Conservation (phyloP, 2,113 vertebrate genomes). For the Brachypteracias leptosomus region DNA sequence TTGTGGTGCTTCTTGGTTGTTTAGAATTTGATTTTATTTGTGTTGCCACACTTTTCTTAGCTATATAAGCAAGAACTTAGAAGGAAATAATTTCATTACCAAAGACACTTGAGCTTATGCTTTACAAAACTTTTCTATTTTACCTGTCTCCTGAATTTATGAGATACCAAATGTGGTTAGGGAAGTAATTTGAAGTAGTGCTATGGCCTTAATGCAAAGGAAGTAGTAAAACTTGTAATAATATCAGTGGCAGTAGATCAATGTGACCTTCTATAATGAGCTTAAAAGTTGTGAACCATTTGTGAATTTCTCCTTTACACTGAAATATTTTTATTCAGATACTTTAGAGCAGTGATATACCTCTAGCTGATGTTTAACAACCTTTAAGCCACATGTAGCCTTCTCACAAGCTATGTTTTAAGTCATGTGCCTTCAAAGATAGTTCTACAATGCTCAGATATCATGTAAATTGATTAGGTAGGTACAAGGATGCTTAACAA, state of each 20-base stretch:
- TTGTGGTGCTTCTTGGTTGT: neutral
- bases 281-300: neutral
- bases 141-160: constrained; percentile 55
- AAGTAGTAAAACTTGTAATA: constrained; percentile 47
- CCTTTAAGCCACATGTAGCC: neutral
- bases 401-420: neutral
- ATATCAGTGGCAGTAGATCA: constrained; percentile 34
- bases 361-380: neutral
- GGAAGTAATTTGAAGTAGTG: constrained; percentile 55
- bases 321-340: constrained; percentile 24
- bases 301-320: constrained; percentile 21
- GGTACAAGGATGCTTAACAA: neutral
- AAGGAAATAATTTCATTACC: constrained; percentile 55
- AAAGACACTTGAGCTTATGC: constrained; percentile 15
- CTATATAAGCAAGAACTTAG: neutral
- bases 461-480: too few species aligned
- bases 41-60: neutral
- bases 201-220: constrained; percentile 1
- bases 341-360: neutral
- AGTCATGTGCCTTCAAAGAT: neutral
- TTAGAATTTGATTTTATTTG: neutral
- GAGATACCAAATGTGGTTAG: constrained; percentile 44
- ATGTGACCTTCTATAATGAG: neutral
- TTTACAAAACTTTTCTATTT: constrained; percentile 62
- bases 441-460: neutral